Conservation (phyloP, 2,888 invertebrate genomes). For the Sinhomidia bicolor region DNA sequence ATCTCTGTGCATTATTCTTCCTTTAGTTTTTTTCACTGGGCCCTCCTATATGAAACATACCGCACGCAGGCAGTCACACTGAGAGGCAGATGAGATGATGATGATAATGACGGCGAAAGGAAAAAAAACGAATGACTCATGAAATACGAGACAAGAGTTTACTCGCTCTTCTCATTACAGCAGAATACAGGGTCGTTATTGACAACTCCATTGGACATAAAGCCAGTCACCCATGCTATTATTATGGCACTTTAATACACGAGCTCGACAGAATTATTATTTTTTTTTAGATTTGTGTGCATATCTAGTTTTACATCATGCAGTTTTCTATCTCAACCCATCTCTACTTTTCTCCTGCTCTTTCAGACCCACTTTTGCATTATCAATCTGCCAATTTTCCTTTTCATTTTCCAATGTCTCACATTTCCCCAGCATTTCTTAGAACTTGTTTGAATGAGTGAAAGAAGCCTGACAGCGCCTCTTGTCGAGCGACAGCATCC, state of each 20-base stretch:
- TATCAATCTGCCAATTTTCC: not conserved
- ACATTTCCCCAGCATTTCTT: not conserved
- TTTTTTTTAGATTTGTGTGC: not conserved
- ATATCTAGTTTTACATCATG: not conserved
- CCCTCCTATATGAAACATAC: not conserved
- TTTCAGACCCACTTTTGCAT: no score
- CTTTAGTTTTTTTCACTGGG: not conserved
- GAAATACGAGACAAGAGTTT: constrained; percentile 42
- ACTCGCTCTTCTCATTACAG: constrained; percentile 47
- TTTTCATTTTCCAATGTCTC: not conserved
- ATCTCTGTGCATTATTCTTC: no score
- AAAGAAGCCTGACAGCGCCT: not conserved
- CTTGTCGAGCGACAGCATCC: not conserved
- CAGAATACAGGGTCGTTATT: constrained; percentile 55
- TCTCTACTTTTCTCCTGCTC: no score
- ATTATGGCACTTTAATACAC: constrained; percentile 39
- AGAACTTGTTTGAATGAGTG: not conserved
- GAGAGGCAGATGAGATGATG: constrained; percentile 3
- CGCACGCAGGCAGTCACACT: not conserved
- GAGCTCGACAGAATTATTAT: constrained; percentile 22
- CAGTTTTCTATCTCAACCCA: no score
- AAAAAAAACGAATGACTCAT: constrained; percentile 47
- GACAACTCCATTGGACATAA: constrained; percentile 41
- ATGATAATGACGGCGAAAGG: not conserved
- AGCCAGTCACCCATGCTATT: constrained; percentile 52